Conservation (phyloP, 2,797 vertebrate genomes). For the Ibycter americanus region DNA sequence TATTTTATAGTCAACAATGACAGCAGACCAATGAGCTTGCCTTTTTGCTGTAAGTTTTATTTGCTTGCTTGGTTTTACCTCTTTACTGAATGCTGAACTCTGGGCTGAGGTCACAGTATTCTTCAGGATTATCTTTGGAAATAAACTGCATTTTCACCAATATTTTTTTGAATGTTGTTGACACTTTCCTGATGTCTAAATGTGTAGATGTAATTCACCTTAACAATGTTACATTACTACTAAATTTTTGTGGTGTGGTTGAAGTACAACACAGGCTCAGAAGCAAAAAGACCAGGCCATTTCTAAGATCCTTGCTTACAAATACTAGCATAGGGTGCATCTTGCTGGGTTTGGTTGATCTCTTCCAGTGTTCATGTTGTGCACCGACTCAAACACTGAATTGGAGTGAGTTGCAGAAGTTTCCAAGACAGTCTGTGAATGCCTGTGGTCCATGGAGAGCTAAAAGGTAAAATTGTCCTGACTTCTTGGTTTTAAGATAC, state of each 20-base stretch:
- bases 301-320: neutral
- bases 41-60: neutral
- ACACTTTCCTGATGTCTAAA: neutral
- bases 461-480: neutral
- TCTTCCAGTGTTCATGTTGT: neutral
- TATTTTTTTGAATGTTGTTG: neutral
- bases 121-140: neutral
- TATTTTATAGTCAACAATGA: neutral
- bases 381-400: neutral
- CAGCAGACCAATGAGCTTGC: neutral
- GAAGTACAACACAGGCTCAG: neutral
- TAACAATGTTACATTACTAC: neutral
- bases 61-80: neutral
- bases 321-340: neutral
- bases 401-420: neutral
- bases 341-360: neutral
- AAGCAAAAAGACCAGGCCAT: neutral
- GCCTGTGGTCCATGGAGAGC: neutral
- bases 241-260: neutral
- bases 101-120: neutral
- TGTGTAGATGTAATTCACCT: neutral
- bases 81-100: neutral
- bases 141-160: neutral
- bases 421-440: neutral
- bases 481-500: neutral